A percentile compares a stretch with the other conserved stretches of the same genome.
Conservation (phyloP, 1,140 invertebrate species). For the Cherax quadricarinatus region DNA sequence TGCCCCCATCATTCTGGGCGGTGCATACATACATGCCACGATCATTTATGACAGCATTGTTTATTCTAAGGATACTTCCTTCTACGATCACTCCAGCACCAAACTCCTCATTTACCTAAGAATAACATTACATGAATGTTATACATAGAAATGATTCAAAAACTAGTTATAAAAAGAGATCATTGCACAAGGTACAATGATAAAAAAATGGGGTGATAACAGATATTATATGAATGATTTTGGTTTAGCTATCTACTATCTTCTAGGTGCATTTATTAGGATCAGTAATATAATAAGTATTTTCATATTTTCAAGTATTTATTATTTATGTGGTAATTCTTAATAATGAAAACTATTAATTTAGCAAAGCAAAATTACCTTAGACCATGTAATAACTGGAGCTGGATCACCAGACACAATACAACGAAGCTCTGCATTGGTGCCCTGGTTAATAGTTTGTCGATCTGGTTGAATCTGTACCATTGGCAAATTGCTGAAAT, state of each 20-base stretch:
- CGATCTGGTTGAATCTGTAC: constrained; percentile 82
- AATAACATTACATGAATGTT: not conserved
- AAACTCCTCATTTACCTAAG: constrained; percentile 62
- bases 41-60: constrained; percentile 84
- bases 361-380: constrained; percentile 77
- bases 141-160: constrained; percentile 1
- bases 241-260: too few relatives aligned
- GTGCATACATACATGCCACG: constrained; percentile 87
- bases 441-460: constrained; percentile 87
- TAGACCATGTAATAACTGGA: constrained; percentile 88
- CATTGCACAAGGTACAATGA: too few relatives aligned
- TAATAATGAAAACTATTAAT: too few relatives aligned
- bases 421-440: constrained; percentile 86
- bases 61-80: constrained; percentile 84
- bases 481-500: constrained; percentile 76
- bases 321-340: too few relatives aligned
- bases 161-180: too few relatives aligned
- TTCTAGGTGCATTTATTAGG: too few relatives aligned
- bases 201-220: too few relatives aligned
- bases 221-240: too few relatives aligned
- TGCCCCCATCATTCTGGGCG: constrained; percentile 79
- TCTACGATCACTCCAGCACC: constrained; percentile 74
- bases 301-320: too few relatives aligned
- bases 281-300: too few relatives aligned
- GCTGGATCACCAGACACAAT: constrained; percentile 80